Base-by-base conservation (phyloP, 1,140 invertebrate species). In the Elymnias hypermnestra region DNA sequence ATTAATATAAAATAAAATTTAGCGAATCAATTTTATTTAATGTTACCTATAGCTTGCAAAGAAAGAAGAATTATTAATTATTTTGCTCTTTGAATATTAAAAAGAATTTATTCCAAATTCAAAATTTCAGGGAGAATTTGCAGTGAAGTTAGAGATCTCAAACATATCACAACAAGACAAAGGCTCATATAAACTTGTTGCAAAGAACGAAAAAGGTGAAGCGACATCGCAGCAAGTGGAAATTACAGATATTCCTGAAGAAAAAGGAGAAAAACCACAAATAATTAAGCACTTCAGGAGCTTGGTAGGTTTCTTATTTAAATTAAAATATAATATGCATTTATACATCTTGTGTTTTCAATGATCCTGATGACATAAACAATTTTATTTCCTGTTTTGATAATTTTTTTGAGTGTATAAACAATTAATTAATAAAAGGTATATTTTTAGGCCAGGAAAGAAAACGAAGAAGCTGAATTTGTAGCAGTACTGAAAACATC, bases 201-300 rank as follows among this genome's bases (percentile, higher is more conserved):
- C 95, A 4, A 95, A 94, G 70, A 97, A 97, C 67, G 95, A 97
- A 67, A 97, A 97, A 79, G 96, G 96, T 50, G 95, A 97, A 88
- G 94, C 94, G 1, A 92, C 92, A 17, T 97, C 95, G n/a, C 94
- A 96, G 79, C 89, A 92, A 40, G 94, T 98, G 0, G 92, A 95
- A 82, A 91, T 97, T 6, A 91, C 91, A 22, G 94, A 96, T 62
- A 91, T 96, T 60, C 92, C 92, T 3, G 91, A 91, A 63, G 91
- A 93, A 57, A 89, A 90, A 70, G 91, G 92, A 39, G 90, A 91
- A 25, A 92, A 92, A 61, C 91, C 91, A 5, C 90, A 91, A 66
- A 91, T 96, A 60, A 89, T 89, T 31, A 92, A 93, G 62, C 91
- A 91, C 61, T 88, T 96, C 13, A 91, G 90, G 58, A 91, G 92